Base-by-base conservation (phyloP, 1,140 invertebrate genomes). In the Zaprionus nigranus region DNA sequence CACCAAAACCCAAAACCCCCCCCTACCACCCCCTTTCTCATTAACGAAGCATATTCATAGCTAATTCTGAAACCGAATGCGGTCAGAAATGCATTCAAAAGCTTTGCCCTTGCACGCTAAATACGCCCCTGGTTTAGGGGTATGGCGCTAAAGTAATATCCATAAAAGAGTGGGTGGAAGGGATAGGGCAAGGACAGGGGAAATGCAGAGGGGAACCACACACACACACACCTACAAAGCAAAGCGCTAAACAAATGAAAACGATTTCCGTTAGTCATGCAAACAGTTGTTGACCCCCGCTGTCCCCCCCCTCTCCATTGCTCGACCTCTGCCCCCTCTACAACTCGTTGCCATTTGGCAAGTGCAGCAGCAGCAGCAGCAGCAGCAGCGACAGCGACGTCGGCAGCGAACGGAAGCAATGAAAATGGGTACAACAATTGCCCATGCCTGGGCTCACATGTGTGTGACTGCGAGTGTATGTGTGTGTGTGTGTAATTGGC, bases 201-300 rank as follows among this genome's bases (percentile, higher is more conserved):
- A 5, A 5, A 28, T 34, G 22, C 17, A 20, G 22, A 3, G 49
- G 2, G 22, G 26, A n/a, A n/a, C n/a, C 71, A 17, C 40, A 43
- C 15, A 0, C 15, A 17, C 38, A 53, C 46, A 40, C 53, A 81
- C 70, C 73, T 72, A 49, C 54, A 70, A 75, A 54, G 76, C 64
- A 83, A 56, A 51, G 68, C 81, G 81, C 81, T 83, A 82, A 82
- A 84, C 81, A 84, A 84, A 80, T 80, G 76, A 83, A 82, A 82
- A 82, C 63, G 78, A 82, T 82, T 83, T 83, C 81, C 81, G 81
- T 80, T 84, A 80, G 81, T 80, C 81, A 83, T 83, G 81, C 81
- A 77, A 84, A 71, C 81, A 66, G 67, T 80, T 82, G 81, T 51
- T 28, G 15, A 36, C 13, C 28, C 15, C 46, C 26, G 28, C 5